Evolutionary conservation across 2,797 vertebrate species (phyloP), one percentile per base, ranked within the genome.

Genomic region (Melanotaenia parkinsoni): DNA sequence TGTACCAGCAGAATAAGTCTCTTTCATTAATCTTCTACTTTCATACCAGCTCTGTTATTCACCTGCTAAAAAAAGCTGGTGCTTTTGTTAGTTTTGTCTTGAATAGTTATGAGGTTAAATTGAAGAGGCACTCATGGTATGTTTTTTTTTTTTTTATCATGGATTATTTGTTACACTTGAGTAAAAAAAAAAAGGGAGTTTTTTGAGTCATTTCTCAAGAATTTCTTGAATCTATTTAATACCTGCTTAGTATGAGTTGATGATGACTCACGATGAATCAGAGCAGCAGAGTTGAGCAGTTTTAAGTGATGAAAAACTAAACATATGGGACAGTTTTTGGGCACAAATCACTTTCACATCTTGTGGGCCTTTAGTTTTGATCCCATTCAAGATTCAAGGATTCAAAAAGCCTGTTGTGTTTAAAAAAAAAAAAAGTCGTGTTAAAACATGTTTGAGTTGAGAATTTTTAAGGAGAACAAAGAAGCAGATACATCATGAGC

Each of bases 341-440:
- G 30, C 74, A 79, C 24, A 65, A 60, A 81, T 86, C 30, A 59
- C 69, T 67, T 80, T 72, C 64, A 79, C 73, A 80, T 83, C 60
- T 80, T 81, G 56, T 53, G 33, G 37, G 37, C 65, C 45, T 20
- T 43, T 75, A 69, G 33, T 61, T 45, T 28, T 33, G 51, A 45
- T 63, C 43, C 13, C 2, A 30, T 38, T 65, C 18, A 40, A 24
- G 40, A 60, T 47, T 75, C 63, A 58, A n/a, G 57, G 10, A 58
- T 77, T 50, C 28, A 50, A 68, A 82, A 58, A 35, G 38, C 12
- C 3, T 40, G 12, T 40, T 10, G 37, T 38, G 11, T 11, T 38
- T 3, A 38, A 12, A 8, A 37, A 8, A 37, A 37, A 30, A 30
- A 4, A 30, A 4, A 30, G 28, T 30, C 28, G 5, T 30, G 28